Percentiles rank a stretch among this genome's conserved stretches.
phyloP scores from a whole-genome alignment of 2,888 invertebrate genomes.

The Chrysolina americana region DNA sequence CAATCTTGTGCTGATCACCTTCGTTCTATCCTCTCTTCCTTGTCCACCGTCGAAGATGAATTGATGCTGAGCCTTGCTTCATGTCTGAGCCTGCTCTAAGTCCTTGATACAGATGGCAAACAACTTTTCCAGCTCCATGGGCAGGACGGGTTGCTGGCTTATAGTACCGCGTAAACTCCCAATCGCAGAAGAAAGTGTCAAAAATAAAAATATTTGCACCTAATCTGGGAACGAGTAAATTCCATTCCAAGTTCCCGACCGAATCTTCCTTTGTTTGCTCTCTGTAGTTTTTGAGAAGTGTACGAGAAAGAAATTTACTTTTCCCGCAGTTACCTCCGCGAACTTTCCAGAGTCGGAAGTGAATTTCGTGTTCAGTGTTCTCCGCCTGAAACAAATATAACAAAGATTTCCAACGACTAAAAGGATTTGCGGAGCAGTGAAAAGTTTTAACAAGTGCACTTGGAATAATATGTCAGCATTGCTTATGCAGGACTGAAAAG shows the following conservation, averaged over 20 bases:
- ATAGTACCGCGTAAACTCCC: no score
- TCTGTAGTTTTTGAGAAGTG: slow-evolving; percentile 6
- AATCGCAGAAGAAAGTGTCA: no score
- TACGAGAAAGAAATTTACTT: slow-evolving; percentile 6
- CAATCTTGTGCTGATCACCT: no score
- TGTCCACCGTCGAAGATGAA: no score
- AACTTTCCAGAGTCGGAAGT: slow-evolving; percentile 21
- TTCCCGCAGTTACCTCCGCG: not conserved
- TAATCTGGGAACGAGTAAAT: not conserved
- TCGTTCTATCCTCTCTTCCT: no score
- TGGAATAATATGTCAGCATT: slow-evolving; percentile 33
- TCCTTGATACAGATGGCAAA: no score
- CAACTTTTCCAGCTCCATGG: no score
- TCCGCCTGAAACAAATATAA: slow-evolving; percentile 26
- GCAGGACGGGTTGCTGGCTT: no score
- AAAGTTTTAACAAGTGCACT: slow-evolving; percentile 49
- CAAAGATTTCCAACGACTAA: slow-evolving; percentile 45
- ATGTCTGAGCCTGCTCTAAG: no score
- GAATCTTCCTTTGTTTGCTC: slow-evolving; percentile 12
- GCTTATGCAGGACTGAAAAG: slow-evolving; percentile 34
- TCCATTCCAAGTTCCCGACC: not conserved
- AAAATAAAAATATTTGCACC: not conserved
- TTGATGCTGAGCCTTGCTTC: no score
- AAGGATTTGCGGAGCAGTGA: slow-evolving; percentile 44
- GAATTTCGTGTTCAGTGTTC: slow-evolving; percentile 9